A percentile compares a stretch with the other conserved stretches of the same genome.
Conservation (phyloP, 2,888 invertebrate genomes). For the Blastobasis lacticolella region DNA sequence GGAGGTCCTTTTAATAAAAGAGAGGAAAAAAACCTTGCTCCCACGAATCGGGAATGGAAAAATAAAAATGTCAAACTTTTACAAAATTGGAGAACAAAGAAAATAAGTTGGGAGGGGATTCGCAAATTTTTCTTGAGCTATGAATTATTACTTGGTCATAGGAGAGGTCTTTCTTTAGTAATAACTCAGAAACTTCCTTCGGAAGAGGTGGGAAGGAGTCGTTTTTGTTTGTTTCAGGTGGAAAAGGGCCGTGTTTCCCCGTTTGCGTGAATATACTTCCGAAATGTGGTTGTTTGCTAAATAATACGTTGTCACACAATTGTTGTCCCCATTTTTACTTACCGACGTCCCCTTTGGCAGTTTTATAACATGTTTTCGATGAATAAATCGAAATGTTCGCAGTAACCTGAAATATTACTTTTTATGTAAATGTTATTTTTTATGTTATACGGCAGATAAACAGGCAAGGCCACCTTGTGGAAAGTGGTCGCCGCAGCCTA, state of each 20-base stretch:
- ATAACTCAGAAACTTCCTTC: conserved; percentile 11
- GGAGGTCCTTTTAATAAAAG: too few species aligned
- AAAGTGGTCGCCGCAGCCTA: too few species aligned
- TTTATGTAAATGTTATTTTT: too few species aligned
- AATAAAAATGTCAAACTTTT: neutral
- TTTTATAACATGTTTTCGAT: too few species aligned
- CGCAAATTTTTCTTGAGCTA: conserved; percentile 6
- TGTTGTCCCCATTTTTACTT: neutral
- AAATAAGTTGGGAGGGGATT: neutral
- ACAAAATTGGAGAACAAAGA: conserved; percentile 2
- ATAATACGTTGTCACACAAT: neutral
- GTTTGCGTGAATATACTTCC: too few species aligned
- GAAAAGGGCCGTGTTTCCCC: too few species aligned
- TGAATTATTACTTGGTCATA: conserved; percentile 20
- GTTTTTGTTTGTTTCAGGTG: neutral
- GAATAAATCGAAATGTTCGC: too few species aligned
- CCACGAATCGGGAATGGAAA: too few species aligned
- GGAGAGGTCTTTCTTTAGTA: conserved; percentile 9
- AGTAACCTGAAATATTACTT: too few species aligned
- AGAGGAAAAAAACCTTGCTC: too few species aligned
- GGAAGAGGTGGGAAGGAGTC: neutral
- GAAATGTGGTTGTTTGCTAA: neutral
- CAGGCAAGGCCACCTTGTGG: too few species aligned
- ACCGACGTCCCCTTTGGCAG: neutral
- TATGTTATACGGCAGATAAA: too few species aligned